These are phyloP conservation scores for Perithous albicinctus DNA, from an alignment of 2,888 invertebrate species.

Conservation along the genomic window DNA sequence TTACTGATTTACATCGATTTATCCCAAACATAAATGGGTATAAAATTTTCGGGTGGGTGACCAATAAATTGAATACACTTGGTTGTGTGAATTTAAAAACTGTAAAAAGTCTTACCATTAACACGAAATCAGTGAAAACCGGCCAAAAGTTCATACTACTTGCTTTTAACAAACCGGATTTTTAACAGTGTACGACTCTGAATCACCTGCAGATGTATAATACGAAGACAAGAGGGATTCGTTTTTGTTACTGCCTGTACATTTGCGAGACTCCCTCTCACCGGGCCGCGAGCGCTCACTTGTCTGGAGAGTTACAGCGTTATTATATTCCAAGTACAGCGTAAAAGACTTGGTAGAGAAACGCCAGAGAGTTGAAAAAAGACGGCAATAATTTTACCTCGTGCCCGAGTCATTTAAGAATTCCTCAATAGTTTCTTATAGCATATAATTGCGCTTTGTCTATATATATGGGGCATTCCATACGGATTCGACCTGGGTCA, in stretches of 20 bases:
- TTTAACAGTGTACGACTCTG: too few relatives aligned
- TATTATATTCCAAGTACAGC: constrained; percentile 36
- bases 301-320: constrained; percentile 33
- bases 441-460: constrained; percentile 54
- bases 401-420: constrained; percentile 30
- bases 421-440: constrained; percentile 45
- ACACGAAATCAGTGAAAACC: too few relatives aligned
- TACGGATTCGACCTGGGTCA: too few relatives aligned
- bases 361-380: constrained; percentile 8
- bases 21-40: too few relatives aligned
- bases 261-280: constrained; percentile 51
- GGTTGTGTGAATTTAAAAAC: too few relatives aligned
- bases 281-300: constrained; percentile 26
- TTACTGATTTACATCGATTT: too few relatives aligned
- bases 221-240: constrained; percentile 8
- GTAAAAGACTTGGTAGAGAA: constrained; percentile 18
- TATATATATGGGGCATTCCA: too few relatives aligned
- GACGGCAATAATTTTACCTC: constrained; percentile 24
- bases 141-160: too few relatives aligned
- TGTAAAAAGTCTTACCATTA: too few relatives aligned
- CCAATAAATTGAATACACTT: too few relatives aligned
- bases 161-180: too few relatives aligned
- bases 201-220: constrained; percentile 9
- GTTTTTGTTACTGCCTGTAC: constrained; percentile 48
- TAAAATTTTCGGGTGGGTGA: too few relatives aligned